Conservation (phyloP, 2,797 vertebrate species). For the Sebastolobus altivelis region DNA sequence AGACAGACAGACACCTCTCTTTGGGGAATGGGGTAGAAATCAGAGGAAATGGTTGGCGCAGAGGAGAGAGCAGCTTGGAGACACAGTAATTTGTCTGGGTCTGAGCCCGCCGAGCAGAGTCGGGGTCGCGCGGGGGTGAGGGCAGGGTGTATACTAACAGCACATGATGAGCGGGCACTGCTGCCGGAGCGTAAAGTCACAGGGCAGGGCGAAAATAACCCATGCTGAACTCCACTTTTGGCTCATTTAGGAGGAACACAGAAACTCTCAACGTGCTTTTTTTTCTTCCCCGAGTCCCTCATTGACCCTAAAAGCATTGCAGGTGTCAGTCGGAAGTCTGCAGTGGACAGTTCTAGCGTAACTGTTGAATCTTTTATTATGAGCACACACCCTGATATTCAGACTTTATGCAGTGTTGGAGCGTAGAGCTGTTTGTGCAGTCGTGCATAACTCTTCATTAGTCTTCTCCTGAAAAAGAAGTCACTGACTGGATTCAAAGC, state of each 20-base stretch:
- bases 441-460: slow-evolving; percentile 53
- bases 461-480: slow-evolving; percentile 53
- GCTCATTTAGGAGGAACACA: slow-evolving; percentile 47
- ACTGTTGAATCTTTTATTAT: slow-evolving; percentile 8
- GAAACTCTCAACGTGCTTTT: slow-evolving; percentile 27
- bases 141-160: slow-evolving; percentile 69
- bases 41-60: slow-evolving; percentile 64
- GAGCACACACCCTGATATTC: not conserved
- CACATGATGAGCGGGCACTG: slow-evolving; percentile 64
- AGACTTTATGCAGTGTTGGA: not conserved
- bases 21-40: slow-evolving; percentile 59
- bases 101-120: slow-evolving; percentile 59
- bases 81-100: slow-evolving; percentile 75
- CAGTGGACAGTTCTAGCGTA: not conserved
- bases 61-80: slow-evolving; percentile 63
- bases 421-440: slow-evolving; percentile 26
- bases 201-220: slow-evolving; percentile 53
- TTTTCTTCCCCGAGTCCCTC: not conserved
- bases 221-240: slow-evolving; percentile 54
- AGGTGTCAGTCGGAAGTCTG: slow-evolving; percentile 19
- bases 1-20: slow-evolving; percentile 57
- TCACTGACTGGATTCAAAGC: slow-evolving; percentile 49
- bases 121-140: slow-evolving; percentile 55
- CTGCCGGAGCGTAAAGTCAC: slow-evolving; percentile 55
- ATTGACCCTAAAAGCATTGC: slow-evolving; percentile 24